phyloP scores from a whole-genome alignment of 2,888 invertebrate genomes.

The Cryptus viduatorius region DNA sequence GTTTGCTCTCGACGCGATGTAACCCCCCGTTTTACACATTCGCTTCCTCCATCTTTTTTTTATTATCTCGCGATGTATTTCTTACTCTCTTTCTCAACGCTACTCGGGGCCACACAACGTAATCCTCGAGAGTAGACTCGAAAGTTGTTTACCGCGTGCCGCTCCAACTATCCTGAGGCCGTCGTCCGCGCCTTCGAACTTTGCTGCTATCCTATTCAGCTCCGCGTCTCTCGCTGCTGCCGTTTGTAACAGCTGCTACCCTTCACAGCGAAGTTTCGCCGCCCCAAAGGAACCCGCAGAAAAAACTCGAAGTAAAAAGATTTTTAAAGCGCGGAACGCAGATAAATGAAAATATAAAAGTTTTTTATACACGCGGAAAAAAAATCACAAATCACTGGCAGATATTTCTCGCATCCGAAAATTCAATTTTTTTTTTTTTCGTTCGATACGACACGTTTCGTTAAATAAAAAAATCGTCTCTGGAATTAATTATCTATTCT shows the following conservation, averaged over 20 bases:
- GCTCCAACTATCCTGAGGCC: slow-evolving; percentile 42
- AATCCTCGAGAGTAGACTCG: slow-evolving; percentile 55
- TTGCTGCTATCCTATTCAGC: neutral
- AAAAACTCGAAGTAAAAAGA: slow-evolving; percentile 4
- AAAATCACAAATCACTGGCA: neutral
- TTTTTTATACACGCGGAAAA: neutral
- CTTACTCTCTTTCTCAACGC: slow-evolving; percentile 17
- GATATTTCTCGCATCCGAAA: neutral
- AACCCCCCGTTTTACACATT: slow-evolving; percentile 10
- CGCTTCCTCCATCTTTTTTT: neutral
- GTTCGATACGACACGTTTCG: neutral
- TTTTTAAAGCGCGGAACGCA: neutral
- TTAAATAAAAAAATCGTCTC: slow-evolving; percentile 9
- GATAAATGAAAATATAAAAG: neutral
- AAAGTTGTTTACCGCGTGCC: slow-evolving; percentile 62
- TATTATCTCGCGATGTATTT: neutral
- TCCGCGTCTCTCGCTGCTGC: slow-evolving; percentile 5
- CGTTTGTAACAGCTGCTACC: slow-evolving; percentile 28
- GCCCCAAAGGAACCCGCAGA: slow-evolving; percentile 4
- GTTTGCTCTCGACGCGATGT: neutral
- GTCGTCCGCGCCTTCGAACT: slow-evolving; percentile 52
- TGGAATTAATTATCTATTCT: slow-evolving; percentile 49
- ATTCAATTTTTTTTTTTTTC: neutral
- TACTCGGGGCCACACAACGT: slow-evolving; percentile 34
- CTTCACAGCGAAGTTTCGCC: neutral